Conservation (phyloP, 1,140 invertebrate genomes). For the Drosophila yakuba region DNA sequence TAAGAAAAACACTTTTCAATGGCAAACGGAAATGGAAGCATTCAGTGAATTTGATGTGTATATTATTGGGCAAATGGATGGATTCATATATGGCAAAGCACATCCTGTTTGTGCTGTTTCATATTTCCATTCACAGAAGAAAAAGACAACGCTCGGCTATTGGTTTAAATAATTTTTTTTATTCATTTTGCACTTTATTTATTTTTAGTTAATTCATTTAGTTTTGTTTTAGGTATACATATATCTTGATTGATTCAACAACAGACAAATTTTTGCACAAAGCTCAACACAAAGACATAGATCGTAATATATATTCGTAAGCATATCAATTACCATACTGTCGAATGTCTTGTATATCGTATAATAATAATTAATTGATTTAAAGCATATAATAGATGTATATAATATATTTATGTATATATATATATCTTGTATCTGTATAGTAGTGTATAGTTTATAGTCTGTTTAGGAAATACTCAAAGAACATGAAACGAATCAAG, state of each 20-base stretch:
- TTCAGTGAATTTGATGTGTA: constrained; percentile 39
- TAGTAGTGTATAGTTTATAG: constrained; percentile 60
- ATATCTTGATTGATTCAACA: constrained; percentile 58
- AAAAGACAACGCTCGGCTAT: neutral
- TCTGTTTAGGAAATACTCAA: constrained; percentile 81
- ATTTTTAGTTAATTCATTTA: constrained; percentile 75
- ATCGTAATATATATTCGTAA: constrained; percentile 70
- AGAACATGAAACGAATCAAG: constrained; percentile 64
- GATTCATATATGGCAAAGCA: neutral
- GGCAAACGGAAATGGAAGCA: constrained; percentile 68
- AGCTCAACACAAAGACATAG: constrained; percentile 50
- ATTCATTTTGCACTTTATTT: constrained; percentile 73
- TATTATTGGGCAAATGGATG: constrained; percentile 5
- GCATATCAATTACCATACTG: constrained; percentile 81
- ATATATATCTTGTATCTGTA: constrained; percentile 49
- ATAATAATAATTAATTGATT: constrained; percentile 81
- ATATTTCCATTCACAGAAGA: neutral
- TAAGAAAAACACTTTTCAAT: constrained; percentile 66
- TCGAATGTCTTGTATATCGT: constrained; percentile 77
- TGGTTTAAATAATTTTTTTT: constrained; percentile 46
- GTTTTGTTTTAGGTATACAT: constrained; percentile 65
- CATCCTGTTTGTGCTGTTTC: constrained; percentile 2
- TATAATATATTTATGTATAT: constrained; percentile 40
- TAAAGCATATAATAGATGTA: constrained; percentile 73
- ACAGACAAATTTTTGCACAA: constrained; percentile 48